A percentile compares a stretch with the other conserved stretches of the same genome.
Conservation (phyloP, 2,797 vertebrate genomes). For the Lepus oiostolus region DNA sequence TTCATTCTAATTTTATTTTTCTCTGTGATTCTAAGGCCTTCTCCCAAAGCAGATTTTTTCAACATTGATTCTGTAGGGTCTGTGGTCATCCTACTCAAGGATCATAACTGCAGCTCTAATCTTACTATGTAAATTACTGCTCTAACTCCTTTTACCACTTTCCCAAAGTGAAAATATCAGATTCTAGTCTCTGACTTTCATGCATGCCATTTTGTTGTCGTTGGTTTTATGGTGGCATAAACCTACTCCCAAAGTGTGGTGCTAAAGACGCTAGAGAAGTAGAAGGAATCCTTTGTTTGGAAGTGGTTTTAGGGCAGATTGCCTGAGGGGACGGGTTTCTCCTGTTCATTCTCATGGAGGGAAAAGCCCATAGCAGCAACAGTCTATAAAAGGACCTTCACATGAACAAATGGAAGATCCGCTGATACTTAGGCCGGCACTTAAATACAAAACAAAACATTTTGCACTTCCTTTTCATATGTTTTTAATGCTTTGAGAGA, state of each 20-base stretch:
- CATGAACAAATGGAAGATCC: background rate
- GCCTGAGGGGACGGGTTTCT: background rate
- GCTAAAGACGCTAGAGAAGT: background rate
- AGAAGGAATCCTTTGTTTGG: background rate
- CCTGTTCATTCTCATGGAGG: background rate
- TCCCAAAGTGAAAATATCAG: background rate
- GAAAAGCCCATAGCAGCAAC: background rate
- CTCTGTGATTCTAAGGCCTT: background rate
- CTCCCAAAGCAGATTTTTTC: background rate
- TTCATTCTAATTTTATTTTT: conserved; percentile 5
- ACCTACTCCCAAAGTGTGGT: background rate
- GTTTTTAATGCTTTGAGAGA: background rate
- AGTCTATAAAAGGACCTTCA: background rate
- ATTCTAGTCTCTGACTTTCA: background rate
- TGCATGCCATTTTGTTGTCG: background rate
- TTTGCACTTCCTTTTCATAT: background rate
- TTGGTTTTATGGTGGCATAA: background rate
- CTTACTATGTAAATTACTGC: background rate
- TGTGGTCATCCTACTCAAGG: background rate
- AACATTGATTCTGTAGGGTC: background rate
- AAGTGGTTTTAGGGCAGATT: background rate
- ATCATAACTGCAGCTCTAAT: background rate
- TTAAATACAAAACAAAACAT: background rate
- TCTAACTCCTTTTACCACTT: background rate
- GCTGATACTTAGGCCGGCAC: background rate